Evolutionary conservation across 2,888 invertebrate genomes (phyloP), one percentile per base, ranked within the genome.

Genomic region (Ectemnius continuus): DNA sequence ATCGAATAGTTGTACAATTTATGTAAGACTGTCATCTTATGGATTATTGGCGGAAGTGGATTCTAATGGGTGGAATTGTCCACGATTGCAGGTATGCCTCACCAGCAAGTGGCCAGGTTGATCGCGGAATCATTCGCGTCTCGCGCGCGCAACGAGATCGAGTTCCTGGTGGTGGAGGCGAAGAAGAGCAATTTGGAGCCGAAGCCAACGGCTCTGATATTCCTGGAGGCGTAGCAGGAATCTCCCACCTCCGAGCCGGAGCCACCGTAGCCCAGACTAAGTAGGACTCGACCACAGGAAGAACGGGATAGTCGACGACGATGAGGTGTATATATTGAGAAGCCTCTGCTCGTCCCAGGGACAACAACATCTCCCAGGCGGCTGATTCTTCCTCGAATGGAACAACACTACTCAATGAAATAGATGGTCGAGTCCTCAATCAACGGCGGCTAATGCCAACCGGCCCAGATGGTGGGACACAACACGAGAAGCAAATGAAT

Each of bases 121-220:
- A 98, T 98, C 88, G 98, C 98, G 16, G 97, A 97, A 90, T 97
- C 97, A 82, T 98, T 97, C 92, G 97, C 97, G 70, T 95, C 97
- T 91, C 94, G 96, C 88, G 96, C 96, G 88, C 95, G 96, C 89
- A 94, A 94, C 91, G 96, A 97, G 90, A 97, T 98, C 92, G 97
- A 97, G 92, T 97, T 98, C 92, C 94, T 98, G 89, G 98, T 98
- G 84, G 95, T 97, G 82, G 97, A 97, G 93, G 97, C 97, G 85
- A 97, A 97, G 92, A 97, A 97, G 92, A 96, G 96, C 87, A 97
- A 97, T 92, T 93, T 96, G 92, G 97, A 97, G 92, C 97, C 96
- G 87, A 97, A 97, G 92, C 97, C 97, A 84, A 97, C 97, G 88
- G 97, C 97, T 84, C 93, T 97, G 80, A 96, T 97, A 92, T 97